A percentile compares a stretch with the other conserved stretches of the same genome.
Evolutionary conservation across 1,140 invertebrate genomes (phyloP).

Genomic region (Manduca sexta): DNA sequence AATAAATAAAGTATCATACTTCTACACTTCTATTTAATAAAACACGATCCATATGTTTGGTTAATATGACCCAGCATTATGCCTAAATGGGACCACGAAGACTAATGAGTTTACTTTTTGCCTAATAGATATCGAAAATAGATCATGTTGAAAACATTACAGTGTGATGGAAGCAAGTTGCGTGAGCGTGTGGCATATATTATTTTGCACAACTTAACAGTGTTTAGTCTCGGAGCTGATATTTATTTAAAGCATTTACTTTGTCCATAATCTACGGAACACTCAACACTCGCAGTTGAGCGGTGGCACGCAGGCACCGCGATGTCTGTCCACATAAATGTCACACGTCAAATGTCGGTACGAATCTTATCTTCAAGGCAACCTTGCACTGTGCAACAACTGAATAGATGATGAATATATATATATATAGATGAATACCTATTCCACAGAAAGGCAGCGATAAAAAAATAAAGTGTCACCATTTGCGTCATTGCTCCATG

Average conservation of each 20-base stretch:
- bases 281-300: conserved; percentile 19
- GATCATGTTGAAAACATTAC: no score
- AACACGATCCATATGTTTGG: no score
- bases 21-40: no score
- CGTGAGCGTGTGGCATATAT: conserved; percentile 7
- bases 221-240: conserved; percentile 25
- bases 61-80: no score
- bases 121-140: no score
- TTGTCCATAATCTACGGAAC: conserved; percentile 25
- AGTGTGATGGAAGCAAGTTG: no score
- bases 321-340: conserved; percentile 15
- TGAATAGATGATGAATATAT: no score
- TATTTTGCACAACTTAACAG: conserved; percentile 16
- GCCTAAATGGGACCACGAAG: no score
- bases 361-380: conserved; percentile 6
- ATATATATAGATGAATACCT: neutral
- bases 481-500: conserved; percentile 3
- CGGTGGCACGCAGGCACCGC: conserved; percentile 15
- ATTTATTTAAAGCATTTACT: conserved; percentile 23
- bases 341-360: conserved; percentile 1
- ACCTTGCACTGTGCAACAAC: conserved; percentile 4
- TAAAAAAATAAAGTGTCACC: neutral
- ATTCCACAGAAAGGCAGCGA: neutral
- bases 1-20: no score
- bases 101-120: no score